Evolutionary conservation across 2,797 vertebrate species (phyloP), one percentile per base, ranked within the genome.

Genomic region (Tympanoctomys barrerae): DNA sequence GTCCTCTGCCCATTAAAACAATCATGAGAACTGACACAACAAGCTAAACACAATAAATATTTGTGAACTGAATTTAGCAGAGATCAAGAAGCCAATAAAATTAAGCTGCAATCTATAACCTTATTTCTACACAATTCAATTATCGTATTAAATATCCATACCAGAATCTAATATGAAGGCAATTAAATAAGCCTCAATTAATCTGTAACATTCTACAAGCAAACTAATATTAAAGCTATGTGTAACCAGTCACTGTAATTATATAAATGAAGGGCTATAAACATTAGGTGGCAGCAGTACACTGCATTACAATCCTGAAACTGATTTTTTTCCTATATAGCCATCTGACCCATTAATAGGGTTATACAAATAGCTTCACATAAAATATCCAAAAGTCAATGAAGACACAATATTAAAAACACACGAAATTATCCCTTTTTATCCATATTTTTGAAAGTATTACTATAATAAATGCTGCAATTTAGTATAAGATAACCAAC

Each of bases 211-310:
- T 71, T 96, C 70, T 93, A 31, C 46, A 87, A 95, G 91, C 79
- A 96, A 96, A 73, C 71, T 86, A 90, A 42, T 84, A 94, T 61
- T 61, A 82, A 92, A 95, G 66, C 64, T 79, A 62, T 70, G 87
- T 68, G 80, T 62, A 94, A 95, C 42, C 71, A 86, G 93, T 78
- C 84, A 95, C 3, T 96, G 16, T 82, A 90, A 93, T 96, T 90
- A 94, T 49, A 73, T 59, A 94, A 92, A 85, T 87, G 66, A 92
- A 95, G n/a, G 31, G 61, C 85, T 89, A 83, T 81, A 96, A 96
- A 97, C 97, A 97, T 97, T 96, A 97, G 97, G 94, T 97, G 97
- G 97, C 97, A 97, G 97, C 73, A 96, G 96, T n/a, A 95, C 86
- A 89, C 82, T 84, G 54, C 36, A 89, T 90, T 79, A 92, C 42